Base-by-base conservation (phyloP, 2,888 invertebrate genomes). In the Malachius bipustulatus region DNA sequence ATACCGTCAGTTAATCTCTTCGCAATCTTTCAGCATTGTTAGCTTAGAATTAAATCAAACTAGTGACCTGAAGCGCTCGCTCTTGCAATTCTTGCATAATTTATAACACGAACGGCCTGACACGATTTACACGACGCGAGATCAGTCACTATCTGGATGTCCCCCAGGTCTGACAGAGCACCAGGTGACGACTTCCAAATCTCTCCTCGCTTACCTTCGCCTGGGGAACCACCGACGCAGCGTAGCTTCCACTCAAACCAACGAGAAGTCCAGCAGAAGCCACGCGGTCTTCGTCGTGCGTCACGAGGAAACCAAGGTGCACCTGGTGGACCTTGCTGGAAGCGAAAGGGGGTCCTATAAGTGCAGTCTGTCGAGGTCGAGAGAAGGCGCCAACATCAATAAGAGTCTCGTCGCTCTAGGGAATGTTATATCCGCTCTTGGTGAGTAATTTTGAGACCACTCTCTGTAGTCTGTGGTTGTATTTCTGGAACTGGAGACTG, bases 391-490 rank as follows among this genome's bases (percentile, higher is more conserved):
- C 16, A 82, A 80, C 51, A 84, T 84, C 54, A 84, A 84, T 62
- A 80, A 79, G 54, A 83, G 83, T 32, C 64, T 84, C 38, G 83
- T 83, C 26, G 82, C 83, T 14, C 68, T 85, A 27, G 82, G 83
- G 51, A 83, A 82, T 63, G 84, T 84, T 45, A 83, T 84, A 51
- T 81, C 82, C 14, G 76, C 82, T 24, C 65, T 85, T 47, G 82
- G 82, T 81, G 62, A 61, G 59, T 49, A 11, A 19, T n/a, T 8
- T 6, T 19, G 24, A 8, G 24, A n/a, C n/a, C n/a, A 19, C 6
- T n/a, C 6, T 32, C 19, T 34, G 36, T 32, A 13, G 8, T 34
- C 24, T 19, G 24, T 19, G 24, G 6, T 19, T 19, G 24, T 19
- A n/a, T n/a, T 19, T 19, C 6, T 6, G n/a, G n/a, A n/a, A n/a